Evolutionary conservation across 2,888 invertebrate genomes (phyloP), one percentile per base, ranked within the genome.

Genomic region (Lasioglossum villosulum): DNA sequence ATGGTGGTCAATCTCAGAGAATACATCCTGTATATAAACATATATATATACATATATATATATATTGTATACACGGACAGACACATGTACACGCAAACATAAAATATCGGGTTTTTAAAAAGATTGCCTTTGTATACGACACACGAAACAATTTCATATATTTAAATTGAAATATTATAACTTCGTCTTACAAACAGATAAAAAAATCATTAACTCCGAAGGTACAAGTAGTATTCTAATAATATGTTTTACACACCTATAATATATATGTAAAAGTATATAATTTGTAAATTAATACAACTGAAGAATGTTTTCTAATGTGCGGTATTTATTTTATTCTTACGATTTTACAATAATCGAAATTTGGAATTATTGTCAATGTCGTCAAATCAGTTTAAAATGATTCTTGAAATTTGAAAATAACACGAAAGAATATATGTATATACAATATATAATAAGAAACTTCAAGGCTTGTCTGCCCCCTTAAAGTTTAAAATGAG

Each of bases 381-480:
- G 6, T 66, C 30, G 68, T 74, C 39, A 39, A 45, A 30, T n/a
- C 37, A 19, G 71, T 63, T 63, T 76, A 23, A 4, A 70, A 30
- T 27, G 70, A 48, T 39, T 70, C 34, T 37, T 37, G 19, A 37
- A 16, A 19, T 37, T 70, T 70, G 12, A 75, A 73, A 71, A 42
- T 75, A 75, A 73, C 71, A 27, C 68, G 19, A 63, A 30, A 16
- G 30, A 30, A 63, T 30, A 68, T 74, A 72, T 71, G 14, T 8
- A 42, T n/a, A 10, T 5, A 12, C 39, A 1, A 39, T 37, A 8
- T 5, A 14, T 52, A 2, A 14, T 52, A 2, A n/a, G 48, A 73
- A 63, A 19, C 77, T 82, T 80, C 63, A 80, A 85, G 78, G 72
- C 75, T 87, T 86, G 72, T 85, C 85, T 86, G 76, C 82, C 80